These are phyloP conservation scores for Pollimyrus isidori DNA, from an alignment of 2,113 vertebrate species.

Conservation along the genomic window DNA sequence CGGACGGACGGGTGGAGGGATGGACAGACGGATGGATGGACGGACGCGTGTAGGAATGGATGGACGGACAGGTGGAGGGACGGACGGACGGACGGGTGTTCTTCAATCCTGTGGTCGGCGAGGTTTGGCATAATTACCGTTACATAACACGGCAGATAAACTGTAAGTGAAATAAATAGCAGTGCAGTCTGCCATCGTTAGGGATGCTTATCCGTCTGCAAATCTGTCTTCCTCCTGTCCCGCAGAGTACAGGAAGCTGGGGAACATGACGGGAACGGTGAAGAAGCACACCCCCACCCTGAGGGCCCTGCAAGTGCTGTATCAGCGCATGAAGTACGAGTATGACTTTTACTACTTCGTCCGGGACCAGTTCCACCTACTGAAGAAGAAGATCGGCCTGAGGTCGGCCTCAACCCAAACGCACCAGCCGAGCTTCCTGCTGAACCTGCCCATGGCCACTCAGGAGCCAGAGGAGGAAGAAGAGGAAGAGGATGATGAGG, in stretches of 20 bases:
- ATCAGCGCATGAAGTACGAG: constrained; percentile 75
- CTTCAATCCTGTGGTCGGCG: background rate
- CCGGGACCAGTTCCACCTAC: constrained; percentile 73
- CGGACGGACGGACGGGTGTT: background rate
- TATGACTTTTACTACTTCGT: constrained; percentile 78
- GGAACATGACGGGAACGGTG: constrained; percentile 78
- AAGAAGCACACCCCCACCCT: constrained; percentile 71
- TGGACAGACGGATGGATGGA: background rate
- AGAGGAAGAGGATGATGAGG: constrained; percentile 56
- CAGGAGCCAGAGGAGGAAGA: constrained; percentile 61
- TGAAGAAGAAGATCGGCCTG: constrained; percentile 77
- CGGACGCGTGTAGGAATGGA: no score
- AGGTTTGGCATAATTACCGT: background rate
- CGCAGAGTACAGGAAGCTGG: constrained; percentile 73
- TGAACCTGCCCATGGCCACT: constrained; percentile 61
- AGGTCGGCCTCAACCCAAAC: constrained; percentile 52
- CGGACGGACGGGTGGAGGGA: background rate
- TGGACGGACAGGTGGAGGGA: background rate
- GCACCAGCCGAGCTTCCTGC: constrained; percentile 49
- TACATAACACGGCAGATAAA: background rate
- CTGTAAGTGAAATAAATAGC: background rate
- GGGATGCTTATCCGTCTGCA: background rate
- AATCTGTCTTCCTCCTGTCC: background rate
- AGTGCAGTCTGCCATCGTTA: background rate
- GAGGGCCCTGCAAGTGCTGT: constrained; percentile 71